Base-by-base conservation (phyloP, 2,888 invertebrate species). In the Lingula anatina region DNA sequence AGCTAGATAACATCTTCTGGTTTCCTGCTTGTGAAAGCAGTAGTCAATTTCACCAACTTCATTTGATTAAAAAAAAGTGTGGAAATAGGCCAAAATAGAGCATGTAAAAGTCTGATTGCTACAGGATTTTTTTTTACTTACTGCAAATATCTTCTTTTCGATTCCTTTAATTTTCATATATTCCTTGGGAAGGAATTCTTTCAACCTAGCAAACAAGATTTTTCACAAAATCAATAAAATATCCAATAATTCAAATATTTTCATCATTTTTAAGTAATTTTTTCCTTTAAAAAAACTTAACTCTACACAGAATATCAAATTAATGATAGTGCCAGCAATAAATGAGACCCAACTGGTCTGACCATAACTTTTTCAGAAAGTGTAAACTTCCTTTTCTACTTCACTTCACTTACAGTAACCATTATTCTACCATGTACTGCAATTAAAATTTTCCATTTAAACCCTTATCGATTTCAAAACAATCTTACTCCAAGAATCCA, bases 121-220 rank as follows among this genome's bases (percentile, higher is more conserved):
- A n/a, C n/a, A 44, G 20, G 21, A 15, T 18, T 20, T 18, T 24
- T 21, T 5, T 20, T 1, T 21, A 61, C 64, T 61, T 60, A 77
- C 77, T 56, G 59, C 61, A 80, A 93, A 94, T 21, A 99, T 82
- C 77, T 94, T 95, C 83, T 97, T 99, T 80, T 99, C 99, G 31
- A 95, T 89, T 38, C 87, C 89, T 75, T 97, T 97, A 20, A 89
- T 86, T 75, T 96, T 97, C 54, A 89, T 82, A 78, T 97, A 96
- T 2, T 96, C 96, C 57, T 89, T 89, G 0, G 99, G 99, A 47
- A 99, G 82, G 76, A 97, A 95, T 76, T 99, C 97, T 71, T 94
- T 95, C 55, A 95, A 81, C 68, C 94, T 95, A 78, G 59, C 61
- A 80, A 49, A 50, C 50, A 55, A n/a, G n/a, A n/a, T n/a, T n/a